Base-by-base conservation (phyloP, 2,888 invertebrate genomes). In the Dorcus parallelipipedus region DNA sequence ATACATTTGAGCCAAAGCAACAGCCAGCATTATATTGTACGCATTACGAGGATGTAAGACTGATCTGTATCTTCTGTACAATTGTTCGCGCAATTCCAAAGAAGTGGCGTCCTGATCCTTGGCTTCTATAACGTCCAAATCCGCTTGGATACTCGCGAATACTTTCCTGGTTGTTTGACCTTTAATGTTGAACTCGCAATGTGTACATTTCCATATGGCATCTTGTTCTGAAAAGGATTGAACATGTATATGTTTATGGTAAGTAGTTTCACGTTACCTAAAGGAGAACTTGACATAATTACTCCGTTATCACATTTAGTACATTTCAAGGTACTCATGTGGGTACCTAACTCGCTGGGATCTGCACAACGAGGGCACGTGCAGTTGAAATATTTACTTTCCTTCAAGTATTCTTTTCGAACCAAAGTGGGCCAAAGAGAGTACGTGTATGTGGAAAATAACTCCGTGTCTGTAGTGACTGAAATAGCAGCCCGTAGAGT, bases 331-430 rank as follows among this genome's bases (percentile, higher is more conserved):
- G 91, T 86, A 64, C 92, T 89, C 71, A 91, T 83, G 71, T 91
- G 85, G 0, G 93, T 91, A 7, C 87, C 89, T 48, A 93, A 76
- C 73, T 94, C 94, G 0, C 87, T 88, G 8, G 91, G 89, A 76
- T 93, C 93, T 1, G 83, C 79, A 72, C 93, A 94, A 52, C 93
- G 82, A 2, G 78, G 70, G 68, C 93, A 94, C 38, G 82, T 82
- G 75, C 93, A 94, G 14, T 82, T 82, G 75, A 94, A 94, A 77
- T 88, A 90, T 81, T 93, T 93, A 33, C 91, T 88, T 69, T 87
- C 84, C 53, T 81, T 79, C 3, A 94, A 79, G 72, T 85, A 86
- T 63, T 85, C 84, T 49, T 91, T 83, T 0, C 94, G 82, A 40
- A 86, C 77, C 9, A 86, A 71, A 0, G 93, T 93, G 0, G 90